phyloP scores from a whole-genome alignment of 2,888 invertebrate genomes.

The Rhagium mordax region DNA sequence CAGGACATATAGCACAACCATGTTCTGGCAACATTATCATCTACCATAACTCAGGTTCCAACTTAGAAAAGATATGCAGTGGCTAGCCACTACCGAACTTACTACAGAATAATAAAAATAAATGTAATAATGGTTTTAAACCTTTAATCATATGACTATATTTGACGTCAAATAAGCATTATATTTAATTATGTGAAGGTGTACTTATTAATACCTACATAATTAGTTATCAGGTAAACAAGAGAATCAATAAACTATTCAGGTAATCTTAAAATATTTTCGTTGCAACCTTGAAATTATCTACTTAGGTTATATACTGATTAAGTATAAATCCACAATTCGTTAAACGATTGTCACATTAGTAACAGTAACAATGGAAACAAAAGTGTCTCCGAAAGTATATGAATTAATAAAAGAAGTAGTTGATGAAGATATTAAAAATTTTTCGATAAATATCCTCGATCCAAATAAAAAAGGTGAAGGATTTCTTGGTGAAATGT shows the following conservation, averaged over 20 bases:
- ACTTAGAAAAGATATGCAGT: no score
- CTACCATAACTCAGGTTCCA: no score
- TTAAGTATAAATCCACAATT: neutral
- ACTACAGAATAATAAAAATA: no score
- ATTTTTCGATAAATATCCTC: neutral
- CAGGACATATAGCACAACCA: no score
- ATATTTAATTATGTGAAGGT: no score
- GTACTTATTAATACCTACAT: no score
- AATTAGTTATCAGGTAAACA: no score
- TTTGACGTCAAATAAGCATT: no score
- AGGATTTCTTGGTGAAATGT: conserved; percentile 39
- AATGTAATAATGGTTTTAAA: no score
- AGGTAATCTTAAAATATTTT: neutral
- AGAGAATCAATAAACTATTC: neutral
- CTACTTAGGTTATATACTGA: neutral
- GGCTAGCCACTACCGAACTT: no score
- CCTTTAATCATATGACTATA: no score
- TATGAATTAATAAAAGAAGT: neutral
- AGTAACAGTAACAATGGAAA: neutral
- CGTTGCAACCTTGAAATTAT: neutral
- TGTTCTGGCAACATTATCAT: no score
- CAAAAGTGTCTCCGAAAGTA: neutral
- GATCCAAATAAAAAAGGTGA: conserved; percentile 40
- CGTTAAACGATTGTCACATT: neutral
- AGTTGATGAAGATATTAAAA: conserved; percentile 8